Evolutionary conservation across 1,140 invertebrate species (phyloP).

Genomic region (Trypoxylus dichotomus): DNA sequence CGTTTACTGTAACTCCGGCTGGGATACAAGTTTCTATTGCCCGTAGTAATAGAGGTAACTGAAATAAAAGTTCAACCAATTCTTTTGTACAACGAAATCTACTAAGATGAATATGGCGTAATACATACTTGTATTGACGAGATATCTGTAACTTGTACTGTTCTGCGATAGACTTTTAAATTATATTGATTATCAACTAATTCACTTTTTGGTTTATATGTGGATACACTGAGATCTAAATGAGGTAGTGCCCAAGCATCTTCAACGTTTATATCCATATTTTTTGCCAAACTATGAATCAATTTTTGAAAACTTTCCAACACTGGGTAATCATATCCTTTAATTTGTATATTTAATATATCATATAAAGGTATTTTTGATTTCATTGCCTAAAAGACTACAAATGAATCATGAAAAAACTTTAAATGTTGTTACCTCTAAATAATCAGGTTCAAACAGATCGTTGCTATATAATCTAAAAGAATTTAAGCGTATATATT

Average conservation of each 20-base stretch:
- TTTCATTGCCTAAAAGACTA: slow-evolving; percentile 60
- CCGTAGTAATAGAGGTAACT: slow-evolving; percentile 67
- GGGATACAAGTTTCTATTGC: slow-evolving; percentile 71
- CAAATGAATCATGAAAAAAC: slow-evolving; percentile 48
- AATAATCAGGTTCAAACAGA: slow-evolving; percentile 61
- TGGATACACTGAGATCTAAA: slow-evolving; percentile 66
- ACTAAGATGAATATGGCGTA: too few relatives aligned
- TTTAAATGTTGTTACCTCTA: slow-evolving; percentile 55
- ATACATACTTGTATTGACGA: slow-evolving; percentile 42
- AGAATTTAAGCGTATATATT: background rate
- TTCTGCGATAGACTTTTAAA: slow-evolving; percentile 76
- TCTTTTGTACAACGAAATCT: background rate
- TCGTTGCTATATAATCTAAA: slow-evolving; percentile 27
- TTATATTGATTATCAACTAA: slow-evolving; percentile 70
- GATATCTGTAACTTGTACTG: slow-evolving; percentile 63
- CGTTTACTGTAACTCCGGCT: slow-evolving; percentile 69
- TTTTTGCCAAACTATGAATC: slow-evolving; percentile 71
- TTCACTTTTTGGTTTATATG: slow-evolving; percentile 68
- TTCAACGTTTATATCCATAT: slow-evolving; percentile 75
- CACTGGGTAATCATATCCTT: slow-evolving; percentile 78
- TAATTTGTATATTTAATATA: slow-evolving; percentile 75
- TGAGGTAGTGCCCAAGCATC: slow-evolving; percentile 77
- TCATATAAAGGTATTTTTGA: slow-evolving; percentile 73
- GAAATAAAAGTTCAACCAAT: slow-evolving; percentile 32
- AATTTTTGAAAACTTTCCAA: slow-evolving; percentile 80